These are phyloP conservation scores for Oenanthe melanoleuca DNA, from an alignment of 2,113 vertebrate genomes.

Conservation along the genomic window DNA sequence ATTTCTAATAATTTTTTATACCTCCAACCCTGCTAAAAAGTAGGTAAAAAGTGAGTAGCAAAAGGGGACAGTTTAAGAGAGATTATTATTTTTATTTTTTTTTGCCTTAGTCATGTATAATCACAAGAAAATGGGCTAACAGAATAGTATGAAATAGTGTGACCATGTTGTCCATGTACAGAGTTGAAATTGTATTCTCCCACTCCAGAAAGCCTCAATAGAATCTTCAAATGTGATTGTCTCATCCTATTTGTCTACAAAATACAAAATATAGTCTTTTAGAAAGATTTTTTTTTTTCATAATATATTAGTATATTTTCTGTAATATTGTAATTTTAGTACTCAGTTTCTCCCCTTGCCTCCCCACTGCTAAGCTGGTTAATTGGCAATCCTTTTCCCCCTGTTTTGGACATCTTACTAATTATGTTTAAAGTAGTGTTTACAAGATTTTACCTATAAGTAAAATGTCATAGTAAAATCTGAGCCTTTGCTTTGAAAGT, in stretches of 20 bases:
- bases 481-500: not conserved
- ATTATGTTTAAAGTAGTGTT: not conserved
- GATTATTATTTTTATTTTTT: not conserved
- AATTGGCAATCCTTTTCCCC: not conserved
- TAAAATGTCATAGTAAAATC: not conserved
- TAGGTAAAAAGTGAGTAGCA: too few relatives aligned
- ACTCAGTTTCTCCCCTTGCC: not conserved
- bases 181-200: not conserved
- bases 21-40: not conserved
- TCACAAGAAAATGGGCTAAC: not conserved
- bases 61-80: not conserved
- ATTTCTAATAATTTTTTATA: not conserved
- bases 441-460: not conserved
- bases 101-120: not conserved
- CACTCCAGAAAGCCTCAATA: not conserved
- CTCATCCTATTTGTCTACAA: not conserved
- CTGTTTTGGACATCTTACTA: not conserved
- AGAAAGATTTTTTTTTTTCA: not conserved
- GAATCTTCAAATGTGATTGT: not conserved
- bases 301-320: not conserved
- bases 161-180: not conserved
- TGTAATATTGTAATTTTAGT: not conserved
- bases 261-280: not conserved
- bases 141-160: not conserved
- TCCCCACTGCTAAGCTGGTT: accelerated